A percentile compares a stretch with the other conserved stretches of the same genome.
Conservation (phyloP, 1,140 invertebrate genomes). For the Meloidogyne floridensis region DNA sequence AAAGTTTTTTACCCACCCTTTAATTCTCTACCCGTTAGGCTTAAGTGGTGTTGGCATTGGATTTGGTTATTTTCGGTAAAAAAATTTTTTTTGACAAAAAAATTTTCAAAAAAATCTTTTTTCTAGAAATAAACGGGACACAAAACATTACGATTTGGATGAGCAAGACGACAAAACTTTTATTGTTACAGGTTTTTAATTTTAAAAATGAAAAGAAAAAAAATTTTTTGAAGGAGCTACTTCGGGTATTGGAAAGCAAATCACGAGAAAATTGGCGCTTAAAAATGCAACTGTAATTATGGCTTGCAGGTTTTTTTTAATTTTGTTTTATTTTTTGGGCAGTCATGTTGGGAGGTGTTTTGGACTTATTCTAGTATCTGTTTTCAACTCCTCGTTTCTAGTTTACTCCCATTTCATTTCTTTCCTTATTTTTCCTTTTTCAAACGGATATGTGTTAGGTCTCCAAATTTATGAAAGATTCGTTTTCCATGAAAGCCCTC, state of each 20-base stretch:
- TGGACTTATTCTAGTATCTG: too few relatives aligned
- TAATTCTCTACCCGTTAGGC: slow-evolving; percentile 9
- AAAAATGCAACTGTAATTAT: slow-evolving; percentile 63
- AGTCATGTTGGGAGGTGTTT: too few relatives aligned
- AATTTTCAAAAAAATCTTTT: background rate
- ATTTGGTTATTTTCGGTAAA: background rate
- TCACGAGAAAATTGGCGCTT: slow-evolving; percentile 52
- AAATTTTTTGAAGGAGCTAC: background rate
- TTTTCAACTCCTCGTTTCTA: too few relatives aligned
- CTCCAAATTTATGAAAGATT: too few relatives aligned
- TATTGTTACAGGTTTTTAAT: slow-evolving; percentile 61
- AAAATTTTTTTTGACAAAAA: background rate
- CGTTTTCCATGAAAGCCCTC: too few relatives aligned
- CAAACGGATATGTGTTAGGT: too few relatives aligned
- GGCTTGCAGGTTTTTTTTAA: slow-evolving; percentile 50
- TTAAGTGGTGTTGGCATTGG: background rate
- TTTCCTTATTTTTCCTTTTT: too few relatives aligned
- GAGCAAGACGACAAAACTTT: slow-evolving; percentile 63
- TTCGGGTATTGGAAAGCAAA: slow-evolving; percentile 56
- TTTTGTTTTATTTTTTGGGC: background rate
- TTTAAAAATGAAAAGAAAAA: background rate
- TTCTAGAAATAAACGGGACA: slow-evolving; percentile 53
- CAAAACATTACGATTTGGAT: slow-evolving; percentile 54
- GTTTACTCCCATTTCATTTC: too few relatives aligned
- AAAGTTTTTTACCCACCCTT: slow-evolving; percentile 40